Conservation (phyloP, 2,113 vertebrate genomes). For the Lampris incognitus region DNA sequence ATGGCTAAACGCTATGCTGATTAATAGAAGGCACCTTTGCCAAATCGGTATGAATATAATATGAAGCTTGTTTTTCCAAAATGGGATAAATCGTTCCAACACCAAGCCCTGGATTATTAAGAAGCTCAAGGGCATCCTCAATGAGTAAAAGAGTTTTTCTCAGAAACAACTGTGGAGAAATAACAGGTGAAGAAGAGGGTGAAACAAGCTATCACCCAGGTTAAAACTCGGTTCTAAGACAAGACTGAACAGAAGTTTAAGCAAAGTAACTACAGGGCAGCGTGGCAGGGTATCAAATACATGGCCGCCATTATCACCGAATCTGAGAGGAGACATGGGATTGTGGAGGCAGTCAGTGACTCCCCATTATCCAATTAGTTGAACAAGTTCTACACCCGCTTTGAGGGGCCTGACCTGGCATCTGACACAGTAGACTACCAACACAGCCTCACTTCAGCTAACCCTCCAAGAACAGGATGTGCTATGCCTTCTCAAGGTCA, state of each 20-base stretch:
- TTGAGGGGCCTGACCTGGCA: background rate
- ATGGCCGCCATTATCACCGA: too few species aligned
- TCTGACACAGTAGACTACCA: background rate
- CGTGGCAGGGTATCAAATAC: background rate
- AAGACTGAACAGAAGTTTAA: slow-evolving; percentile 4
- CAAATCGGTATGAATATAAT: too few species aligned
- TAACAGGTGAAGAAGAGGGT: background rate
- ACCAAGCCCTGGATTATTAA: too few species aligned
- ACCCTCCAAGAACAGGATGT: background rate
- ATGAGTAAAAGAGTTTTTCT: background rate
- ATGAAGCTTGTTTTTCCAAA: too few species aligned
- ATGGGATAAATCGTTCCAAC: too few species aligned
- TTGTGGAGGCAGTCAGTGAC: too few species aligned
- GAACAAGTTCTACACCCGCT: slow-evolving; percentile 7
- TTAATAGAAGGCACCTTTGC: too few species aligned
- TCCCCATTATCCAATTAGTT: background rate
- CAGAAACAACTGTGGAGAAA: too few species aligned
- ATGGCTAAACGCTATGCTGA: too few species aligned
- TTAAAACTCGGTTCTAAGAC: background rate
- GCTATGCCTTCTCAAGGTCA: background rate
- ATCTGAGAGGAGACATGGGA: too few species aligned
- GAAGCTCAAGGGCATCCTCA: slow-evolving; percentile 5
- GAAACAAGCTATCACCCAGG: background rate
- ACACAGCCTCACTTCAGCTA: background rate
- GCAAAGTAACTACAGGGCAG: background rate